A percentile compares a stretch with the other conserved stretches of the same genome.
phyloP scores from a whole-genome alignment of 2,113 vertebrate species.

The Hyaena hyaena region DNA sequence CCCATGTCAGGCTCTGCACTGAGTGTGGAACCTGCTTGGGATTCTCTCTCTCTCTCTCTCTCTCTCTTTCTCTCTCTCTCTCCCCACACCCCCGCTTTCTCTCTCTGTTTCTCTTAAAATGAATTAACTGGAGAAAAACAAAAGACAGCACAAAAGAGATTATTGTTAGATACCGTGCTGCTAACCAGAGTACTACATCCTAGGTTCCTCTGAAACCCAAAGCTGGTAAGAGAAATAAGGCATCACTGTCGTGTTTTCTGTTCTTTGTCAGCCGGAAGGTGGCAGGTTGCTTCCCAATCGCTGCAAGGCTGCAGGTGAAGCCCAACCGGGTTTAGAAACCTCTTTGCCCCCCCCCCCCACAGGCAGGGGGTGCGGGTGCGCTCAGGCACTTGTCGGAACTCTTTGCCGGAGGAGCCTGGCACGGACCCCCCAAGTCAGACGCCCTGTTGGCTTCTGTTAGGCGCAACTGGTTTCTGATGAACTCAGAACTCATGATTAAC shows the following conservation, averaged over 20 bases:
- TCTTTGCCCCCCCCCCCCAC: too few species aligned
- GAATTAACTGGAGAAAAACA: too few species aligned
- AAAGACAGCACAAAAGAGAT: not conserved
- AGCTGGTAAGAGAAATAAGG: not conserved
- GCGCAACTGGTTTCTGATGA: not conserved
- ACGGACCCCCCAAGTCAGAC: too few species aligned
- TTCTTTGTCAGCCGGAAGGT: not conserved
- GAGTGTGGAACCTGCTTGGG: too few species aligned
- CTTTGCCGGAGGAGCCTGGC: not conserved
- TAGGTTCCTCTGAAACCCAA: not conserved
- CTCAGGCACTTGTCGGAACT: rapidly evolving
- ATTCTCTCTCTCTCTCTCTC: too few species aligned
- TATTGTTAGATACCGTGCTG: not conserved
- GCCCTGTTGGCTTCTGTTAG: not conserved
- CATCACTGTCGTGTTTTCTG: not conserved
- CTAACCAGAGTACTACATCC: not conserved
- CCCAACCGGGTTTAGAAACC: not conserved
- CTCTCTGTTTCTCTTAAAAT: too few species aligned
- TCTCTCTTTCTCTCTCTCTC: too few species aligned
- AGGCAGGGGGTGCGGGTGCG: not conserved
- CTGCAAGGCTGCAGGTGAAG: not conserved
- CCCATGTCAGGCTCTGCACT: too few species aligned
- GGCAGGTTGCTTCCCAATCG: not conserved
- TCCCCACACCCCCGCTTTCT: too few species aligned
- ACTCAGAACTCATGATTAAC: not conserved